These are phyloP conservation scores for Erannis defoliaria DNA, from an alignment of 2,888 invertebrate genomes.

Conservation along the genomic window DNA sequence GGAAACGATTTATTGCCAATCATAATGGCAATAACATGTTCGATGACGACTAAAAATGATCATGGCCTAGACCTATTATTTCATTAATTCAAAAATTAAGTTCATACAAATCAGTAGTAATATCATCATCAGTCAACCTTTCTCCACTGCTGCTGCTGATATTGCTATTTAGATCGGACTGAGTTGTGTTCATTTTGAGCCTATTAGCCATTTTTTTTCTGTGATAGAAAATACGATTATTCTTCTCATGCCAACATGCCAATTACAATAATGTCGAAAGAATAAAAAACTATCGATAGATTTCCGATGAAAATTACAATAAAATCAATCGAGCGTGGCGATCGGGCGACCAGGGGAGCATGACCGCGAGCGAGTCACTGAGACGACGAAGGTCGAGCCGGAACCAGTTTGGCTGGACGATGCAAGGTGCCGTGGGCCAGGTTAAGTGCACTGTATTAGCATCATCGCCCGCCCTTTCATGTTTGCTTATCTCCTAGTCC, in stretches of 20 bases:
- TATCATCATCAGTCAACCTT: too few species aligned
- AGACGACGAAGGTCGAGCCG: conserved; percentile 75
- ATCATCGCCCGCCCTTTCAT: conserved; percentile 83
- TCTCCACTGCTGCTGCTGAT: too few species aligned
- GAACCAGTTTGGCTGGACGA: conserved; percentile 82
- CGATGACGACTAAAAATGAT: too few species aligned
- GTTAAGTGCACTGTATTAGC: conserved; percentile 83
- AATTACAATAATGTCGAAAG: conserved; percentile 10
- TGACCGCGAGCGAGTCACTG: conserved; percentile 68
- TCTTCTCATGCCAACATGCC: too few species aligned
- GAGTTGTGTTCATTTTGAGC: too few species aligned
- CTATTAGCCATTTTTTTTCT: too few species aligned
- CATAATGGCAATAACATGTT: neutral
- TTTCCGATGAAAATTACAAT: conserved; percentile 54
- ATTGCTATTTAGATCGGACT: too few species aligned
- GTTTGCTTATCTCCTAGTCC: conserved; percentile 78
- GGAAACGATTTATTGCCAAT: conserved; percentile 29
- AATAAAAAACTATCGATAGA: conserved; percentile 42
- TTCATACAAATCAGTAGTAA: too few species aligned
- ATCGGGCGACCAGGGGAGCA: conserved; percentile 76
- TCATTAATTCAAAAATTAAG: too few species aligned
- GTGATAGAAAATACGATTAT: too few species aligned
- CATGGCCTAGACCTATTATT: too few species aligned
- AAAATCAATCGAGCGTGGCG: conserved; percentile 74
- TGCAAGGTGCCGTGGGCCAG: conserved; percentile 82